Evolutionary conservation across 2,888 invertebrate genomes (phyloP).

Genomic region (Meganola albula): DNA sequence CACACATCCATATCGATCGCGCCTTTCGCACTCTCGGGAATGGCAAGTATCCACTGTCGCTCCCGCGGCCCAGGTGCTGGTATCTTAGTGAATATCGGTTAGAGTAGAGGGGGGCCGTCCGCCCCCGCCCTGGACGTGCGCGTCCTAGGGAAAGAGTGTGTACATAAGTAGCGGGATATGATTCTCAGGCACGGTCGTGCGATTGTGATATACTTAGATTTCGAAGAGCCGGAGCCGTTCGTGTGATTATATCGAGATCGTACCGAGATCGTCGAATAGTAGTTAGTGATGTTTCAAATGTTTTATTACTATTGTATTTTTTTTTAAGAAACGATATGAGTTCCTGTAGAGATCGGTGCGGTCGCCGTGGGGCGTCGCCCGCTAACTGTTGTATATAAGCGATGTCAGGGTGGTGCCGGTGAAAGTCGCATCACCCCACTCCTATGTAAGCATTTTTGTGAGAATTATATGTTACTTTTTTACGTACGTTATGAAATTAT

Average conservation of each 20-base stretch:
- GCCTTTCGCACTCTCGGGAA: slow-evolving; percentile 60
- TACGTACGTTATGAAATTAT: slow-evolving; percentile 65
- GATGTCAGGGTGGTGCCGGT: slow-evolving; percentile 54
- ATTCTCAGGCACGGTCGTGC: slow-evolving; percentile 76
- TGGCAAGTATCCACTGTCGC: slow-evolving; percentile 46
- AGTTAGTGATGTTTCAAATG: slow-evolving; percentile 77
- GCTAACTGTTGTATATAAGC: slow-evolving; percentile 72
- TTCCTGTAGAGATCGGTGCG: slow-evolving; percentile 74
- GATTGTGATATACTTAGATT: slow-evolving; percentile 77
- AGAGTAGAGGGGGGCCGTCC: slow-evolving; percentile 44
- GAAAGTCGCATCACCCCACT: slow-evolving; percentile 65
- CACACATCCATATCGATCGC: slow-evolving; percentile 10
- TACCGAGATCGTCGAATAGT: slow-evolving; percentile 73
- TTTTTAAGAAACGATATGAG: slow-evolving; percentile 77
- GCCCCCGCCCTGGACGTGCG: slow-evolving; percentile 38
- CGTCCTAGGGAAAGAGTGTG: slow-evolving; percentile 64
- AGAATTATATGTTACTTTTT: slow-evolving; percentile 75
- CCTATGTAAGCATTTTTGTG: slow-evolving; percentile 75
- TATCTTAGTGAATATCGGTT: slow-evolving; percentile 58
- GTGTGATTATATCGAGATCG: slow-evolving; percentile 71
- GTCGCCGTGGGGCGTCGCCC: slow-evolving; percentile 49
- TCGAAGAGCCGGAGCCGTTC: slow-evolving; percentile 73
- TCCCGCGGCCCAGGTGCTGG: slow-evolving; percentile 54
- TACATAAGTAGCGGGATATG: slow-evolving; percentile 75
- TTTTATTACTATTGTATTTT: slow-evolving; percentile 75